phyloP scores from a whole-genome alignment of 1,140 invertebrate genomes.

The Macrocentrus cingulum region DNA sequence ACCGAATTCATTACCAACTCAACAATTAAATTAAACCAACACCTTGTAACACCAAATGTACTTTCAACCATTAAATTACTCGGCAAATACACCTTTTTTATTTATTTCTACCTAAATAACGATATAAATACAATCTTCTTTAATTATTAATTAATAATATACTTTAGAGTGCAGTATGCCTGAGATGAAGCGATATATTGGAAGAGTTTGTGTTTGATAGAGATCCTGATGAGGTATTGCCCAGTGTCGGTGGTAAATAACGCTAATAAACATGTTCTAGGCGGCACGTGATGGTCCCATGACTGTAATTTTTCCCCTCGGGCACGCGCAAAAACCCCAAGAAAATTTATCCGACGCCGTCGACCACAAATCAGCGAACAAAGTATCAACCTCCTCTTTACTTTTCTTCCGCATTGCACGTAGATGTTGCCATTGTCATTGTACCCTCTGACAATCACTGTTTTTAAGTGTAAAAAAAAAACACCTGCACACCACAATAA shows the following conservation, averaged over 20 bases:
- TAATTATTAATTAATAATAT: no score
- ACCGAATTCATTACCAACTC: no score
- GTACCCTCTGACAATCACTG: neutral
- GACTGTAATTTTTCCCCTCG: neutral
- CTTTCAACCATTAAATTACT: no score
- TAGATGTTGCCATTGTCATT: neutral
- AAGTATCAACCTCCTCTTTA: constrained; percentile 13
- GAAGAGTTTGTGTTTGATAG: neutral
- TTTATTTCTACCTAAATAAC: no score
- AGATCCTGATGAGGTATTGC: neutral
- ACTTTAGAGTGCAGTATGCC: no score
- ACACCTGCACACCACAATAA: neutral
- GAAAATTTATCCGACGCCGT: constrained; percentile 29
- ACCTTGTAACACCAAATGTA: no score
- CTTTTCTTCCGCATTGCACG: constrained; percentile 29
- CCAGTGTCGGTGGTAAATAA: constrained; percentile 25
- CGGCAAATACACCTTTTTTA: no score
- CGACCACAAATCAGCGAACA: constrained; percentile 36
- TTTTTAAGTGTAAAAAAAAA: constrained; percentile 4
- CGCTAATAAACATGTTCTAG: constrained; percentile 34
- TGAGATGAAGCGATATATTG: neutral
- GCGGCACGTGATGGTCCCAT: neutral
- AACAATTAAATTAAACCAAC: no score
- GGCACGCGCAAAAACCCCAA: neutral
- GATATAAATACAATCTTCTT: no score